phyloP scores from a whole-genome alignment of 2,888 invertebrate species.

The Lithophane socia region DNA sequence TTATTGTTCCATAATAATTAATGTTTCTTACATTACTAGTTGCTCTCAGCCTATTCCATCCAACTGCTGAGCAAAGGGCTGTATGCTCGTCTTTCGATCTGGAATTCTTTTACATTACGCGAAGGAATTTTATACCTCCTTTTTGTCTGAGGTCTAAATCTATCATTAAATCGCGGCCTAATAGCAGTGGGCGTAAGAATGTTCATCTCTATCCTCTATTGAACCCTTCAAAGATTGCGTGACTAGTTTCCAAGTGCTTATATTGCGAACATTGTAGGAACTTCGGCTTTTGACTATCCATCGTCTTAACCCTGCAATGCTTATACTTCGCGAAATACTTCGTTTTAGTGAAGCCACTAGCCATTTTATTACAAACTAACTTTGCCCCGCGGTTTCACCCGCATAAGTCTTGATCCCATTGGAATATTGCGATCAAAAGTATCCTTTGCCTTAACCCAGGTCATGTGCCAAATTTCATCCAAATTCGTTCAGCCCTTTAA shows the following conservation, averaged over 20 bases:
- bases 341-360: neutral
- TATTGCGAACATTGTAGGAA: conserved; percentile 17
- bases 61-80: too few species aligned
- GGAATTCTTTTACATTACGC: neutral
- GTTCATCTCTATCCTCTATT: conserved; percentile 32
- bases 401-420: too few species aligned
- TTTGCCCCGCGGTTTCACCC: too few species aligned
- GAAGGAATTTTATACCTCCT: neutral
- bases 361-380: neutral
- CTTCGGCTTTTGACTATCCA: conserved; percentile 20
- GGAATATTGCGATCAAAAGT: too few species aligned
- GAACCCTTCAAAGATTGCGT: conserved; percentile 10
- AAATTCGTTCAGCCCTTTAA: too few species aligned
- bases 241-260: conserved; percentile 30
- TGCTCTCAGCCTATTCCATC: neutral
- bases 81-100: neutral
- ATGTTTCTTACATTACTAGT: neutral
- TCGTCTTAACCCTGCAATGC: neutral
- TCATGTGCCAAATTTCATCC: too few species aligned
- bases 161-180: neutral
- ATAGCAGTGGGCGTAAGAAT: conserved; percentile 9
- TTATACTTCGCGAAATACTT: conserved; percentile 22
- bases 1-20: too few species aligned
- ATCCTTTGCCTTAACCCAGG: too few species aligned
- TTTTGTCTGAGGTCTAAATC: neutral